Evolutionary conservation across 2,113 vertebrate genomes (phyloP), one percentile per base, ranked within the genome.

Genomic region (Struthio camelus): DNA sequence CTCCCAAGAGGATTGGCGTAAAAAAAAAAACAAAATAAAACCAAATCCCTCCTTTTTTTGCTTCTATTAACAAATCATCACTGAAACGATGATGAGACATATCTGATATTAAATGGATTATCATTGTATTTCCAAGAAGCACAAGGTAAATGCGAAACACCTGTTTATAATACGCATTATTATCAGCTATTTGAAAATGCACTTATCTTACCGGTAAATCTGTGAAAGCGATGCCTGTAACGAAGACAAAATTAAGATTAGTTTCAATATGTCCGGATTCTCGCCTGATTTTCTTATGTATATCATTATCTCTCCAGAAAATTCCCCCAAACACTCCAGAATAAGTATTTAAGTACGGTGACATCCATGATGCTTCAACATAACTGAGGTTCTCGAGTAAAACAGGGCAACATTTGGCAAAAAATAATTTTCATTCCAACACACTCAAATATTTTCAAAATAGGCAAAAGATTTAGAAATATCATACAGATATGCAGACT

Each of bases 171-270:
- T 2, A 82, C 8, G 36, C 44, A 89, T 9, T 73, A 93, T 23
- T 48, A 94, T 72, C 62, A 91, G 65, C 48, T 77, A 79, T 89
- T 89, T 71, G 40, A 95, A 96, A 96, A 96, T 75, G 90, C 46
- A 93, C 78, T 94, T 67, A n/a, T 97, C 98, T 98, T 98, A 98
- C 98, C 98, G 98, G 98, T 96, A 98, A 92, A 84, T 98, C 98
- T 53, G 98, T 98, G 96, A 98, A 98, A 96, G 98, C 98, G 77
- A 98, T 98, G 97, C 98, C 98, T 98, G 96, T 14, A 96, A 97
- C 32, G 20, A 96, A 95, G 53, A 97, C 64, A 97, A 89, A 97
- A 96, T 97, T 80, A 96, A 87, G 90, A 94, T 72, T 85, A 93
- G 72, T 95, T 95, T 95, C 61, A 44, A 7, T 8, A 22, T 18